Evolutionary conservation across 2,797 vertebrate genomes (phyloP), one percentile per base, ranked within the genome.

Genomic region (Scarus forsteni): DNA sequence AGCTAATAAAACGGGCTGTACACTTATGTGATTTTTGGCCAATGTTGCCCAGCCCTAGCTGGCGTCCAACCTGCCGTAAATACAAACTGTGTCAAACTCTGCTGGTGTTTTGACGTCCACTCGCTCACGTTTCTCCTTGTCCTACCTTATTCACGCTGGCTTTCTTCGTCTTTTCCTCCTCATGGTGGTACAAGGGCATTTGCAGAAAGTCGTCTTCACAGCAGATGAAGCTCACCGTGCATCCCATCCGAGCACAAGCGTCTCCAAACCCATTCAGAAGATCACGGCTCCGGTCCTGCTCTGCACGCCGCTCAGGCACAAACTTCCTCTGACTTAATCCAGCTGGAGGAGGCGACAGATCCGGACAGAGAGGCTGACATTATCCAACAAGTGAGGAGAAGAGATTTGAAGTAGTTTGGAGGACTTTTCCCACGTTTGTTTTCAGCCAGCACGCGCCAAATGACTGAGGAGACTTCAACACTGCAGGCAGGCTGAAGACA

Each of bases 191-290:
- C 54, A 77, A 69, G 39, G 92, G 92, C 95, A 95, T 95, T 83
- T 89, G 94, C 82, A 93, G 89, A 82, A 94, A 92, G 64, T 94
- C 93, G 65, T 95, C 94, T 86, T 96, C 94, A 90, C 95, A 96
- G 88, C 95, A 96, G 84, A 95, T 89, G 81, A 96, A 95, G 78
- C 95, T 96, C 93, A 95, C 94, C 6, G 94, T 94, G 90, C 95
- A 96, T 94, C 85, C 88, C 93, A 95, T 94, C 89, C 85, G 85
- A 85, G 89, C 91, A 44, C 38, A 73, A 75, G 46, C 46, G 60
- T 72, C 8, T 73, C 63, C 79, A 62, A 42, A 83, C 88, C 91
- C 94, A 94, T 93, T 35, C 89, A 88, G 60, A 19, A 38, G 5
- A 7, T 3, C 46, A 3, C 39, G n/a, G 0, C 70, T 35, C 16